These are phyloP conservation scores for Danio jaintianensis DNA, from an alignment of 2,797 vertebrate genomes.

Conservation along the genomic window DNA sequence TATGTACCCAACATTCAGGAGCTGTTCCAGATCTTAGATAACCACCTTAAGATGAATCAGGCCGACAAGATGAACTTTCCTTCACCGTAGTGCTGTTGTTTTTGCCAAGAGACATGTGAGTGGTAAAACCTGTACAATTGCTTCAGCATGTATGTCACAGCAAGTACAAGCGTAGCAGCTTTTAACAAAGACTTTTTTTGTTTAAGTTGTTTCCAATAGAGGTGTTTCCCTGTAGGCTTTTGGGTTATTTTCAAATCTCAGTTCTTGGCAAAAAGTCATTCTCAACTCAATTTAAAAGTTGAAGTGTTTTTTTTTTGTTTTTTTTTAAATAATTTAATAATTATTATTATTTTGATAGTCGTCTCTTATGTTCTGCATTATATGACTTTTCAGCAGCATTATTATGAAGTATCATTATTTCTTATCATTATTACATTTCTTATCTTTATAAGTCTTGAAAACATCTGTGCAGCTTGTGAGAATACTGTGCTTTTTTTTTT, in stretches of 20 bases:
- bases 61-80: constrained; percentile 71
- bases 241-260: too few relatives aligned
- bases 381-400: too few relatives aligned
- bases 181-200: background rate
- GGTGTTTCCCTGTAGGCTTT: background rate
- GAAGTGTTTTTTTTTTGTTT: too few relatives aligned
- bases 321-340: too few relatives aligned
- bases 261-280: background rate
- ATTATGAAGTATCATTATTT: too few relatives aligned
- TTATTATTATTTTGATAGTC: too few relatives aligned
- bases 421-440: too few relatives aligned
- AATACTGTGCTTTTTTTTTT: too few relatives aligned
- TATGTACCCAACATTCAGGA: constrained; percentile 83
- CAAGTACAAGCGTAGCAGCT: background rate
- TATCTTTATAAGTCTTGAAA: too few relatives aligned
- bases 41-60: constrained; percentile 80
- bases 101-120: constrained; percentile 56
- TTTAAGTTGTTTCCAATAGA: background rate
- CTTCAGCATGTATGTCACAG: background rate
- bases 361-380: too few relatives aligned
- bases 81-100: constrained; percentile 67
- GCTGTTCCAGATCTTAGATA: constrained; percentile 81
- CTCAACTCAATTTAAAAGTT: background rate
- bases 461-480: too few relatives aligned
- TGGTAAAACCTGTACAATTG: constrained; percentile 18